Base-by-base conservation (phyloP, 92 coral and sea anemone species). In the Paramuricea clavata region DNA sequence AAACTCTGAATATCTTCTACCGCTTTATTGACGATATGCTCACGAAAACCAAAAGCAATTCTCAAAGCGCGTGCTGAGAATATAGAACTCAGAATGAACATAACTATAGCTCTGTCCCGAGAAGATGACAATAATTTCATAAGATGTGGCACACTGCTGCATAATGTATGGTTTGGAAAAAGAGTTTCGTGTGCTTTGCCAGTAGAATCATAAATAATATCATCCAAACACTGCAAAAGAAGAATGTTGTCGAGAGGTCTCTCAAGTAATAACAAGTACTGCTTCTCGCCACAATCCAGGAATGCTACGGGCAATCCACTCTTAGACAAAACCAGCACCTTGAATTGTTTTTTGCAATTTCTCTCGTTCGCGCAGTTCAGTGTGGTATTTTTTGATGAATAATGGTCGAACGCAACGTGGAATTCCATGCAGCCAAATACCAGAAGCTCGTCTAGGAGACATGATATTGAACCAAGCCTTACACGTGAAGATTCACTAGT, bases 281-380 rank as follows among this genome's bases (percentile, higher is more conserved):
- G 52, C 78, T 39, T 34, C 74, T 75, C 86, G 35, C 78, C 70
- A 32, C 59, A 54, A 65, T 82, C 75, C 60, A 60, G 36, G 52
- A 74, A 52, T 54, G 77, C 33, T 56, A 85, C 89, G 22, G 89
- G 89, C 44, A 85, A 44, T 59, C 89, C 74, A 39, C 44, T 72
- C 67, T 75, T 75, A 26, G 84, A 85, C 35, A 85, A 76, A 57
- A 85, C 57, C 43, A 72, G 16, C 36, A 72, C 74, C 52, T 42
- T 81, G 34, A 81, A 81, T 34, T 81, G 75, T 32, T 57, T 81
- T n/a, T 56, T 49, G 44, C 54, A 33, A 44, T 28, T 35, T 72
- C 7, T 35, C 27, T 72, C 36, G 44, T 72, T 72, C 27, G 78
- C 12, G 26, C 35, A 72, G 47, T 72, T 23, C 9, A 72, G 15